These are phyloP conservation scores for Enoplosus armatus DNA, from an alignment of 2,797 vertebrate species.

Conservation along the genomic window DNA sequence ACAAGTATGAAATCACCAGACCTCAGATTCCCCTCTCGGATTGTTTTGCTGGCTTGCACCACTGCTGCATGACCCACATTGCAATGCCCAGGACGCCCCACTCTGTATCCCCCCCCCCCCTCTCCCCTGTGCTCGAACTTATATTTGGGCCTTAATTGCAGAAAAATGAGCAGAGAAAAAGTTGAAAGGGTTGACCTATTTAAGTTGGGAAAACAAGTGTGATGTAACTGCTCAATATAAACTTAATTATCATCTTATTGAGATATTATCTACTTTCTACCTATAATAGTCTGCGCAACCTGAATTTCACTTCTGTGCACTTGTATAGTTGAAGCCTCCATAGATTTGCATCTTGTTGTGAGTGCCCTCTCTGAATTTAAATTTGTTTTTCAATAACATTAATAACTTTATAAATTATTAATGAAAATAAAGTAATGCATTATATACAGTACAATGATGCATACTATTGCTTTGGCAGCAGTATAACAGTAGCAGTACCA, in stretches of 20 bases:
- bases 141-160: slow-evolving; percentile 72
- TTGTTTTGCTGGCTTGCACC: slow-evolving; percentile 70
- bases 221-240: slow-evolving; percentile 11
- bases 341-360: not conserved
- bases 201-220: slow-evolving; percentile 51
- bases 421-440: not conserved
- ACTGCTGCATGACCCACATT: slow-evolving; percentile 84
- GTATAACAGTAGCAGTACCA: not conserved
- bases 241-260: slow-evolving; percentile 13
- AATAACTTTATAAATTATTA: not conserved
- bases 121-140: slow-evolving; percentile 42
- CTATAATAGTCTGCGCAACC: not conserved
- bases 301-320: not conserved
- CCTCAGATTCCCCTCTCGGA: slow-evolving; percentile 58
- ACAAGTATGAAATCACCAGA: slow-evolving; percentile 59
- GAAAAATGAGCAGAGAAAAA: slow-evolving; percentile 49
- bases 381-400: not conserved
- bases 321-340: not conserved
- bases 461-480: not conserved
- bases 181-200: slow-evolving; percentile 66
- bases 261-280: slow-evolving; percentile 3
- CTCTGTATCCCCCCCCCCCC: slow-evolving; percentile 18
- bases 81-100: slow-evolving; percentile 77
- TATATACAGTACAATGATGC: not conserved
- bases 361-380: not conserved